These are phyloP conservation scores for Scaptomyza tumidula DNA, from an alignment of 2,888 invertebrate species.

Conservation along the genomic window DNA sequence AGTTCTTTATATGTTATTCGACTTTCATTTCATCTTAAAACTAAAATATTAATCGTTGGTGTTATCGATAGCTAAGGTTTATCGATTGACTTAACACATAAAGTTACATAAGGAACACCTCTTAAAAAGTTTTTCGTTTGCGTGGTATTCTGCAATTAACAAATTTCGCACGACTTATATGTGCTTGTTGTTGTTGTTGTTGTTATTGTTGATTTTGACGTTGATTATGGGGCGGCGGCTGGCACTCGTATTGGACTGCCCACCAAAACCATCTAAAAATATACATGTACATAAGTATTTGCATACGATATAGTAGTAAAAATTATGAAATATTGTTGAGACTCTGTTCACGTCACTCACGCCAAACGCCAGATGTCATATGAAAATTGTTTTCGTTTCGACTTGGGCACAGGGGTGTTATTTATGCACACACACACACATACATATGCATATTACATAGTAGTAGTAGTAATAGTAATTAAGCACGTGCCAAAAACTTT, in stretches of 20 bases:
- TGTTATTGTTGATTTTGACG: constrained; percentile 32
- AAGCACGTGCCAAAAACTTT: constrained; percentile 77
- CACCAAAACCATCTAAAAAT: constrained; percentile 27
- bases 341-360: constrained; percentile 8
- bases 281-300: constrained; percentile 4
- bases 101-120: background rate
- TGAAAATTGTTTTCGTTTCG: constrained; percentile 41
- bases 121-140: background rate
- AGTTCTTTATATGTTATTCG: no score
- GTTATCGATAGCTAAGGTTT: background rate
- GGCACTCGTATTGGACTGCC: constrained; percentile 20
- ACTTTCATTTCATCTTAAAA: no score
- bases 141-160: constrained; percentile 39
- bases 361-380: constrained; percentile 49
- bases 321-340: constrained; percentile 50
- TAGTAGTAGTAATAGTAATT: constrained; percentile 59
- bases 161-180: constrained; percentile 62
- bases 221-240: constrained; percentile 18
- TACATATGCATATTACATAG: constrained; percentile 1
- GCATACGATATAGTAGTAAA: constrained; percentile 20
- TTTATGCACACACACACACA: constrained; percentile 4
- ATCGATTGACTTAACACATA: background rate
- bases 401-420: constrained; percentile 22
- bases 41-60: no score
- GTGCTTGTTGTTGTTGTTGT: constrained; percentile 38